phyloP scores from a whole-genome alignment of 2,797 vertebrate species.

The Catamblyrhynchus diadema region DNA sequence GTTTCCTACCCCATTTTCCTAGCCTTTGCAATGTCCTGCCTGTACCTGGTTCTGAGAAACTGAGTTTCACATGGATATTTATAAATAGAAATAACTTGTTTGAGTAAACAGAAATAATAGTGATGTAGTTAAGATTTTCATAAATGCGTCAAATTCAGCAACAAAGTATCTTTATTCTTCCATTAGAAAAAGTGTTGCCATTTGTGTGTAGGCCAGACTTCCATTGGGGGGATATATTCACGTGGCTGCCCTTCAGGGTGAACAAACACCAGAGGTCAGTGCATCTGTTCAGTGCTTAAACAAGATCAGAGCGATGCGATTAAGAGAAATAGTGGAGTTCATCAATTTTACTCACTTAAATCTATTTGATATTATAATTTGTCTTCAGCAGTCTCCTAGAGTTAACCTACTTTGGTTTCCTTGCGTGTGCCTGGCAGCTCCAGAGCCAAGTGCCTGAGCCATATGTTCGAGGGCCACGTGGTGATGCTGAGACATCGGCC shows the following conservation, averaged over 20 bases:
- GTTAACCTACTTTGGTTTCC: not conserved
- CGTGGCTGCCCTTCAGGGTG: not conserved
- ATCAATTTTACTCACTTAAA: not conserved
- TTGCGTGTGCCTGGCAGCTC: not conserved
- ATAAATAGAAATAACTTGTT: not conserved
- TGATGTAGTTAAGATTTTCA: not conserved
- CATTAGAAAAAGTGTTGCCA: not conserved
- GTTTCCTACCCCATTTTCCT: not conserved
- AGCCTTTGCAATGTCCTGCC: not conserved
- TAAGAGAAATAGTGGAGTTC: not conserved
- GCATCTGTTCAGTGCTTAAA: not conserved
- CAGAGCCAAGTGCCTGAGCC: not conserved
- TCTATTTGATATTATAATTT: not conserved
- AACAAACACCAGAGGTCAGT: not conserved
- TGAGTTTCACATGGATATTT: not conserved
- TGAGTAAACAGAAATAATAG: not conserved
- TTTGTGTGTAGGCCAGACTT: not conserved
- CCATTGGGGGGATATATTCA: not conserved
- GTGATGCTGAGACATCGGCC: not conserved
- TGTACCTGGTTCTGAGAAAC: not conserved
- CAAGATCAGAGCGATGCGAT: not conserved
- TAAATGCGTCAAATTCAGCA: not conserved
- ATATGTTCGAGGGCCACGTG: accelerated
- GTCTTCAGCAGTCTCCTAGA: not conserved
- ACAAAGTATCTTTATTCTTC: not conserved